phyloP scores from a whole-genome alignment of 2,888 invertebrate species.

The Caenorhabditis afra region DNA sequence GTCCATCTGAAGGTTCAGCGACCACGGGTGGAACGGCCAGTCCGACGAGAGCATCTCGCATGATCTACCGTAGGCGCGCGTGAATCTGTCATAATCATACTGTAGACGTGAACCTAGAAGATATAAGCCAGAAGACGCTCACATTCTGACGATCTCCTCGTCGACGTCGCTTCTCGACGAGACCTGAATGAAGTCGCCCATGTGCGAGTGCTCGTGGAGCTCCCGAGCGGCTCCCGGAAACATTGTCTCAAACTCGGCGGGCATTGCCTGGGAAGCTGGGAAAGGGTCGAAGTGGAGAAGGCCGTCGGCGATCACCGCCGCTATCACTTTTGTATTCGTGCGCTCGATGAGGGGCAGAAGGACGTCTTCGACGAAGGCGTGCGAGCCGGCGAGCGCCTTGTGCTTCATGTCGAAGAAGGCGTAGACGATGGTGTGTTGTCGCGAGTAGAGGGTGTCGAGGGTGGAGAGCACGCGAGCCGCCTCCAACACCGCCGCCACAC shows the following conservation, averaged over 20 bases:
- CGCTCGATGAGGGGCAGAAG: slow-evolving; percentile 61
- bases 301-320: slow-evolving; percentile 63
- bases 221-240: slow-evolving; percentile 62
- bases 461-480: slow-evolving; percentile 60
- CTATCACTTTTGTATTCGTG: slow-evolving; percentile 52
- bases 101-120: too few relatives aligned
- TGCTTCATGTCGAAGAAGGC: slow-evolving; percentile 69
- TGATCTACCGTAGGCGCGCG: slow-evolving; percentile 55
- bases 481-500: slow-evolving; percentile 66
- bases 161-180: slow-evolving; percentile 56
- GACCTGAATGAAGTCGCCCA: slow-evolving; percentile 70
- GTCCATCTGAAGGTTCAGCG: slow-evolving; percentile 58
- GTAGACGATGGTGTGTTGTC: slow-evolving; percentile 63
- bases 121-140: too few relatives aligned
- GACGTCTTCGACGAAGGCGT: slow-evolving; percentile 68
- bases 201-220: slow-evolving; percentile 61
- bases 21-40: slow-evolving; percentile 69
- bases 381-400: slow-evolving; percentile 66
- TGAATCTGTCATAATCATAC: slow-evolving; percentile 48
- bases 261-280: slow-evolving; percentile 65
- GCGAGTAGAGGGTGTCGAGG: slow-evolving; percentile 60
- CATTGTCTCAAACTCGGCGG: slow-evolving; percentile 61
- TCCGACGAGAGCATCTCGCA: slow-evolving; percentile 61
- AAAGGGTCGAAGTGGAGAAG: slow-evolving; percentile 68
- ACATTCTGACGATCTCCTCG: slow-evolving; percentile 37